phyloP scores from a whole-genome alignment of 2,113 vertebrate species.

The Centropristis striata region DNA sequence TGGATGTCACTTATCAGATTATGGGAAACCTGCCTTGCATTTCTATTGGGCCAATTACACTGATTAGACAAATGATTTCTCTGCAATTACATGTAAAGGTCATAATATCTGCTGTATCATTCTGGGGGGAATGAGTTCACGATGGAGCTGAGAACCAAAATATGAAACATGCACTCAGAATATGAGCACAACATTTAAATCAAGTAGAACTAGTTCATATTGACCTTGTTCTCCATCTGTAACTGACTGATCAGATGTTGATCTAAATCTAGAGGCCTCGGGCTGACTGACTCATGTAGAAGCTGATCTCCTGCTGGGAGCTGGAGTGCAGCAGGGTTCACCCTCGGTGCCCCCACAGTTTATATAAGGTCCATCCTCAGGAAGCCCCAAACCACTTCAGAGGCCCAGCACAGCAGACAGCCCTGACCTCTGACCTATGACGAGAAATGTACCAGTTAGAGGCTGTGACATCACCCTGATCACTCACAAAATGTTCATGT shows the following conservation, averaged over 20 bases:
- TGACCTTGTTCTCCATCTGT: conserved; percentile 25
- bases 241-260: conserved; percentile 14
- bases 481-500: background rate
- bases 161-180: background rate
- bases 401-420: conserved; percentile 14
- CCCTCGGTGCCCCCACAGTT: background rate
- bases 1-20: background rate
- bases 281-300: conserved; percentile 27
- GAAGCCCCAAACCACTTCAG: background rate
- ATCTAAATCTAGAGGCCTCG: conserved; percentile 17
- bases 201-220: background rate
- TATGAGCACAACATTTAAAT: background rate
- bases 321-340: background rate
- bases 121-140: background rate
- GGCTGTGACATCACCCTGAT: background rate
- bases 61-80: background rate
- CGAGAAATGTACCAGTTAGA: background rate
- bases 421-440: conserved; percentile 11
- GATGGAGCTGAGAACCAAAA: background rate
- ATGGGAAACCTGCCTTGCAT: background rate
- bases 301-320: background rate
- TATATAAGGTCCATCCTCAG: background rate
- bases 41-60: background rate
- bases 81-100: background rate
- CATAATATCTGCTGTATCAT: background rate